phyloP scores from a whole-genome alignment of 2,888 invertebrate genomes.

The Brenthis ino region DNA sequence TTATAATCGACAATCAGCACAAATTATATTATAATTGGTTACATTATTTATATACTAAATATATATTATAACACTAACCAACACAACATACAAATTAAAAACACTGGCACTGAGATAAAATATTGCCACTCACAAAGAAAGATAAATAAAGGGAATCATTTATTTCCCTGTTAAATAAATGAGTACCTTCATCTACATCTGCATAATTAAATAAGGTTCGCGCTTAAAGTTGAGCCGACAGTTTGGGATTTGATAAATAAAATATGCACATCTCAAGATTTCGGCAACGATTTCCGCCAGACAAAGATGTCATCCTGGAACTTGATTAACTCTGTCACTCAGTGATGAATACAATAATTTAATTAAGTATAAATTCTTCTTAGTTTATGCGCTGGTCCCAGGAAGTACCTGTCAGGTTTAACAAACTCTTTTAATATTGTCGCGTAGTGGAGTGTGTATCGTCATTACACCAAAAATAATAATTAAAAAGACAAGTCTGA shows the following conservation, averaged over 20 bases:
- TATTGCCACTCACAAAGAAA: constrained; percentile 7
- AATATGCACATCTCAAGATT: constrained; percentile 62
- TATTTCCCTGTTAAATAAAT: constrained; percentile 53
- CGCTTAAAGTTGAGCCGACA: constrained; percentile 33
- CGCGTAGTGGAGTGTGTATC: too few relatives aligned
- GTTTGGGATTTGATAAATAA: constrained; percentile 51
- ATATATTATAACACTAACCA: background rate
- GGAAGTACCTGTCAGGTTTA: too few relatives aligned
- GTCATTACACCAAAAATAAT: too few relatives aligned
- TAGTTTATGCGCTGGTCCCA: too few relatives aligned
- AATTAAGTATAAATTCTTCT: background rate
- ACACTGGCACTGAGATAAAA: background rate
- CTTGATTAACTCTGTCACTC: constrained; percentile 2
- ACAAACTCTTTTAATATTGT: too few relatives aligned
- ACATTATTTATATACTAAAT: too few relatives aligned
- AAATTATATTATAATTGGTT: too few relatives aligned
- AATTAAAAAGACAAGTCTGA: too few relatives aligned
- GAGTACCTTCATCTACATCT: constrained; percentile 58
- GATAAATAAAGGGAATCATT: constrained; percentile 33
- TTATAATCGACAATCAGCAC: too few relatives aligned
- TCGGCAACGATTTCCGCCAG: constrained; percentile 50
- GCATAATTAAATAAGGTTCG: constrained; percentile 65
- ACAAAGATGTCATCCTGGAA: constrained; percentile 9
- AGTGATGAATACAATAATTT: background rate
- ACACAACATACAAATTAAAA: constrained; percentile 3